A percentile compares a stretch with the other conserved stretches of the same genome.
Evolutionary conservation across 2,113 vertebrate species (phyloP).

Genomic region (Dasypus novemcinctus): DNA sequence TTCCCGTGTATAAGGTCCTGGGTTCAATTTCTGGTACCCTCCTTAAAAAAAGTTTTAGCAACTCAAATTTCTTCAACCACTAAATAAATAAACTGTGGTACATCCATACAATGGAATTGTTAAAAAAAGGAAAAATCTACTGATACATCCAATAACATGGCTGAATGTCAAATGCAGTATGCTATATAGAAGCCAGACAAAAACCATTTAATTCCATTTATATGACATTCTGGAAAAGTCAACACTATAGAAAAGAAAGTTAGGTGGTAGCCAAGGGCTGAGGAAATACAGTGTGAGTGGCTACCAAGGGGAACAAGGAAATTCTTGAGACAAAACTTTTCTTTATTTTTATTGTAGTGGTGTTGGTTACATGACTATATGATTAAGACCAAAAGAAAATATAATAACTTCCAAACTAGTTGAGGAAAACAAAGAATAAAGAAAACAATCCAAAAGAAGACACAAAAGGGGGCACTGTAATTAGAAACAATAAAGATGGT

Average conservation of each 20-base stretch:
- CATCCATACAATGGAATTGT: background rate
- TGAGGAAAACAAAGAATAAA: slow-evolving; percentile 24
- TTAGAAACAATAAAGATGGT: background rate
- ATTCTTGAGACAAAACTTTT: background rate
- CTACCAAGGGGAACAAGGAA: background rate
- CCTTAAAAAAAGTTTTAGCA: background rate
- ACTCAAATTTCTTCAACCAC: background rate
- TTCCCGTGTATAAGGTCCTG: too few relatives aligned
- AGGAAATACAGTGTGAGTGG: background rate
- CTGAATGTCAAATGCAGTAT: background rate
- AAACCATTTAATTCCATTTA: too few relatives aligned
- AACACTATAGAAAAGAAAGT: background rate
- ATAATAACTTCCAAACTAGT: slow-evolving; percentile 1
- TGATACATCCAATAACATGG: background rate
- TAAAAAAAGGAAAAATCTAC: background rate
- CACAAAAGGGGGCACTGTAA: background rate
- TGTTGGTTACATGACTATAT: background rate
- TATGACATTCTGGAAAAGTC: too few relatives aligned
- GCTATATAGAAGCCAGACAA: slow-evolving; percentile 20
- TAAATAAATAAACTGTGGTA: background rate
- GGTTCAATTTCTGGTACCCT: too few relatives aligned
- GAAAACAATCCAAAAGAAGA: background rate
- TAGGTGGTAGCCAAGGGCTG: background rate
- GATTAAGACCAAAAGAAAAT: slow-evolving; percentile 9
- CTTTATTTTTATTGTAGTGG: background rate